Base-by-base conservation (phyloP, 1,140 invertebrate species). In the Drosophila elegans region DNA sequence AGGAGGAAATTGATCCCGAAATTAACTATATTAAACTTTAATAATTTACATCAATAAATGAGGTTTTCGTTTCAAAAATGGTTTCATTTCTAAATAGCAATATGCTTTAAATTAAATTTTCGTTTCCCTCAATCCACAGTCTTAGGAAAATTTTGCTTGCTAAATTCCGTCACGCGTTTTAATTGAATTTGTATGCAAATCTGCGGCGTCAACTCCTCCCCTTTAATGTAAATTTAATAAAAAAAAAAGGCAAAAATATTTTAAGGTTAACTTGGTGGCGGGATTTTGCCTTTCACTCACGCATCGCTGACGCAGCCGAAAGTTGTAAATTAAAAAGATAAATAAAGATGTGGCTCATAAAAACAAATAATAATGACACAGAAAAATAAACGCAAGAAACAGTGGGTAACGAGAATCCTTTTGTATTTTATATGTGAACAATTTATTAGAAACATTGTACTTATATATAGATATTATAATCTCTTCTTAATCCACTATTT, bases 221-320 rank as follows among this genome's bases (percentile, higher is more conserved):
- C 67, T 63, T 74, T 27, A 69, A 29, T 53, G 44, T 49, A 52
- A 34, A 73, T 59, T 45, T 41, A 25, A 69, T 48, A 41, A 13
- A 52, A 41, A 41, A 41, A 36, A 6, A 45, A 7, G 16, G 16
- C 38, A 44, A 44, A 49, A 71, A 60, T 4, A 69, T 59, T 25
- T 59, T 61, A 73, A 73, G 68, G 68, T 45, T 61, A 73, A 61
- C 67, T 52, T 41, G 21, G 16, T 25, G 52, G 34, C 51, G 64
- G 51, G 16, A 36, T 77, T 77, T 61, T 60, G 72, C 62, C 73
- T 77, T 77, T 75, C 73, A 67, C 73, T 76, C 74, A 77, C 74
- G 73, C 74, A 77, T 49, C 16, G 39, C 61, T 53, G 73, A 52
- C 59, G 72, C 62, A 34, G 56, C 10, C 42, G 16, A 38, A 34